Conservation (phyloP, 37 sponge, comb jelly and placozoan species). For the Axinella damicornis region DNA sequence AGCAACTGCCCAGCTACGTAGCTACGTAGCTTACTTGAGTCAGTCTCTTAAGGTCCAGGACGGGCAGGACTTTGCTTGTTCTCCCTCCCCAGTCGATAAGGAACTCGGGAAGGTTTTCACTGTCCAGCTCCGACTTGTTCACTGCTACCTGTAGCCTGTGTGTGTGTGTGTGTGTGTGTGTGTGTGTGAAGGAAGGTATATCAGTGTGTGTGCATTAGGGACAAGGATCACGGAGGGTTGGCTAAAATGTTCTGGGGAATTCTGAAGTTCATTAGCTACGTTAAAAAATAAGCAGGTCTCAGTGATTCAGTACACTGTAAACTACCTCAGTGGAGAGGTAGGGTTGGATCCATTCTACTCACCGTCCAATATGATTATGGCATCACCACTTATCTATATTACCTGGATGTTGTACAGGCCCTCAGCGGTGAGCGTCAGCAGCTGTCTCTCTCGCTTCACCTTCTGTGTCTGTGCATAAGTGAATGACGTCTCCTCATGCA, state of each 20-base stretch:
- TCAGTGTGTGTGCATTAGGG: too few species aligned
- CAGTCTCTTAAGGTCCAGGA: conserved; percentile 1
- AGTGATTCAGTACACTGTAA: too few species aligned
- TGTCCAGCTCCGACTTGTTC: background rate
- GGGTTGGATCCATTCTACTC: too few species aligned
- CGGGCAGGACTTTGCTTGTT: background rate
- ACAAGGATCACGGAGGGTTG: too few species aligned
- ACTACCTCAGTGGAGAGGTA: too few species aligned
- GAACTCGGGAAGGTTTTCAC: background rate
- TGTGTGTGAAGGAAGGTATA: too few species aligned
- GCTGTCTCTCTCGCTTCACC: conserved; percentile 52
- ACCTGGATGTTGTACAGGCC: conserved; percentile 45
- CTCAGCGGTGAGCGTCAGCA: conserved; percentile 12
- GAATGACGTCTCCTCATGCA: conserved; percentile 52
- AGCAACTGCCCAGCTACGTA: too few species aligned
- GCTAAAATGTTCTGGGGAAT: too few species aligned
- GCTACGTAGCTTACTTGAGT: background rate
- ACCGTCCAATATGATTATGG: too few species aligned
- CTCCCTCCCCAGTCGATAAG: conserved; percentile 36
- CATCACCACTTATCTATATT: too few species aligned
- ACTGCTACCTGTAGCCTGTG: conserved; percentile 13
- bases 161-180: conserved; percentile 19
- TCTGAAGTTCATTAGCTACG: too few species aligned
- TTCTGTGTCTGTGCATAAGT: conserved; percentile 60
- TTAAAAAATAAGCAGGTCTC: too few species aligned